These are phyloP conservation scores for Andrena cerasifolii DNA, from an alignment of 1,140 invertebrate species.

Conservation along the genomic window DNA sequence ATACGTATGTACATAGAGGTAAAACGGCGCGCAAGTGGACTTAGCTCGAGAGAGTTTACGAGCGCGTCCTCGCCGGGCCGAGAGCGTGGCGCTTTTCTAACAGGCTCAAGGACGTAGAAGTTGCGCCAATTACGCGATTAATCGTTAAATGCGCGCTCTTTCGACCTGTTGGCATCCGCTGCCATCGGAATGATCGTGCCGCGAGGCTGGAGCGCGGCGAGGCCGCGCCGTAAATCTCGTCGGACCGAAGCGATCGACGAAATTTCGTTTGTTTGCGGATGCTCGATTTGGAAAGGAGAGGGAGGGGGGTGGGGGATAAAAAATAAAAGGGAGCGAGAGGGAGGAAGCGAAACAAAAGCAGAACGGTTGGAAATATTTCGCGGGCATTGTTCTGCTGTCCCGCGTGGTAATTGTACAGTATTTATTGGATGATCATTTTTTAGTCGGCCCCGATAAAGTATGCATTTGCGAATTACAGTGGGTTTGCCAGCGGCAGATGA, in stretches of 20 bases:
- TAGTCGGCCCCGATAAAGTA: conserved; percentile 5
- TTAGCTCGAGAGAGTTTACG: conserved; percentile 19
- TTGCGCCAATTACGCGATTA: conserved; percentile 62
- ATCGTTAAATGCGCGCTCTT: conserved; percentile 48
- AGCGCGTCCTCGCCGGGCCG: conserved; percentile 21
- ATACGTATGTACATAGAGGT: conserved; percentile 21
- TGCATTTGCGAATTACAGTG: conserved; percentile 15
- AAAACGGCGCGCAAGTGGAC: conserved; percentile 21
- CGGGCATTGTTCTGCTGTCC: not conserved
- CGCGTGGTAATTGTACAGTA: conserved; percentile 15
- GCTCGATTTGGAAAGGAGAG: no score
- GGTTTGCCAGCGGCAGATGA: not conserved
- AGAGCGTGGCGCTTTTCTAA: conserved; percentile 42
- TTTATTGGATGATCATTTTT: conserved; percentile 28
- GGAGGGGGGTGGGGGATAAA: no score
- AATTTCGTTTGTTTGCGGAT: not conserved
- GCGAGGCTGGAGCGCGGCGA: not conserved
- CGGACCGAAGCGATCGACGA: not conserved
- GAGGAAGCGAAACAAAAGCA: not conserved
- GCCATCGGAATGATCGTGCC: not conserved
- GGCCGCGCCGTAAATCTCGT: not conserved
- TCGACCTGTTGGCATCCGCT: conserved; percentile 31
- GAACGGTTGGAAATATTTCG: conserved; percentile 7
- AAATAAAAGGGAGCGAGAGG: not conserved
- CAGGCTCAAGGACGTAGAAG: conserved; percentile 55